phyloP scores from a whole-genome alignment of 2,797 vertebrate species.

The Mus spretus region DNA sequence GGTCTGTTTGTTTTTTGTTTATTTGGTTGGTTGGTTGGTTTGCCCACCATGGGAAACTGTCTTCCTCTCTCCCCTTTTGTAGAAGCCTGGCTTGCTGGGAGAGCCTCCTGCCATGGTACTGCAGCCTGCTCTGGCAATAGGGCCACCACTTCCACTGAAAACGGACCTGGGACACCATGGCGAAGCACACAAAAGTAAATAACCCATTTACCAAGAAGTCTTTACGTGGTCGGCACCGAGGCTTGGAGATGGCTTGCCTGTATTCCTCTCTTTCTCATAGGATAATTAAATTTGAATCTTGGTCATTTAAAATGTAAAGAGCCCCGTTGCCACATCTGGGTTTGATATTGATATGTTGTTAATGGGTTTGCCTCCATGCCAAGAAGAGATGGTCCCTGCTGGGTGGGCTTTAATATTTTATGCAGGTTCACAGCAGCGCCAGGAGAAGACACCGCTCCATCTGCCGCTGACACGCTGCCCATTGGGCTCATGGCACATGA shows the following conservation, averaged over 20 bases:
- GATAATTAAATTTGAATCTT: slow-evolving; percentile 52
- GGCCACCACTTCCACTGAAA: slow-evolving; percentile 89
- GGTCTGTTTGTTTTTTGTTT: background rate
- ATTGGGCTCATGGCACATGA: background rate
- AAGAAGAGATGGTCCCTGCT: slow-evolving; percentile 31
- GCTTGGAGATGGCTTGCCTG: background rate
- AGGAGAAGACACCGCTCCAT: background rate
- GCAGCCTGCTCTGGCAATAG: slow-evolving; percentile 93
- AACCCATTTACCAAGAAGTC: slow-evolving; percentile 23
- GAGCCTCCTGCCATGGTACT: slow-evolving; percentile 95
- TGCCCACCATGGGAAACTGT: background rate
- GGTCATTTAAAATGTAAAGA: slow-evolving; percentile 55
- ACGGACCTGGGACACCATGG: slow-evolving; percentile 93
- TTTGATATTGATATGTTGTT: slow-evolving; percentile 57
- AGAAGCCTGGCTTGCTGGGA: slow-evolving; percentile 96
- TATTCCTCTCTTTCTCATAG: slow-evolving; percentile 8
- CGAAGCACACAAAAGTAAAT: slow-evolving; percentile 95
- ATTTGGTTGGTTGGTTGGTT: too few relatives aligned
- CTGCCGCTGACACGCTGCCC: background rate
- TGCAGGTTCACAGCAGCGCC: slow-evolving; percentile 1
- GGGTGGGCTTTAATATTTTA: slow-evolving; percentile 45
- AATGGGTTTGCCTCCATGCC: slow-evolving; percentile 9
- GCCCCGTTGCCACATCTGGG: background rate
- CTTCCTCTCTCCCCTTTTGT: slow-evolving; percentile 63
- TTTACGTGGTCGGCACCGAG: background rate